Evolutionary conservation across 2,113 vertebrate genomes (phyloP).

Genomic region (Lycaon pictus): DNA sequence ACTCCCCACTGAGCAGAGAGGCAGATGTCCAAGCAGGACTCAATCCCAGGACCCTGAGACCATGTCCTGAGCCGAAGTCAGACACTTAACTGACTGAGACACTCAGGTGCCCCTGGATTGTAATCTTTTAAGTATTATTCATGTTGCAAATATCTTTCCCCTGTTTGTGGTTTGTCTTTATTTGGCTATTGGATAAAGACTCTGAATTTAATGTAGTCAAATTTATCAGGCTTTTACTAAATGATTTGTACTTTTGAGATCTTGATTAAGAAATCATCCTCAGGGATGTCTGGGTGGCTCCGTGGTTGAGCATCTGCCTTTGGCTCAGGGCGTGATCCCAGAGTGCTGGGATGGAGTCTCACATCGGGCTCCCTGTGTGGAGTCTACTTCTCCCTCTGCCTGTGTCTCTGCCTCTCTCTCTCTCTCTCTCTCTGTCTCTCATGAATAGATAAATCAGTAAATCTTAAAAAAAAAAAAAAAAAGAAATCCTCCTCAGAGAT

Average conservation of each 20-base stretch:
- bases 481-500: neutral
- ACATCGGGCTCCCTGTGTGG: no score
- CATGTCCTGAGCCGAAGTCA: neutral
- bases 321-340: no score
- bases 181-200: neutral
- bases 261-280: neutral
- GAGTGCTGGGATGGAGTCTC: no score
- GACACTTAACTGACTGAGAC: neutral
- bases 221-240: neutral
- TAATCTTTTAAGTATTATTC: neutral
- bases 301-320: no score
- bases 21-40: no score
- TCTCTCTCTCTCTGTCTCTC: no score
- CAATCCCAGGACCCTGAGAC: neutral
- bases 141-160: neutral
- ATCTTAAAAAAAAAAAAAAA: no score
- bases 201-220: neutral
- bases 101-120: neutral
- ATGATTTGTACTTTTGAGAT: neutral
- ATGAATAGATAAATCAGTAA: no score
- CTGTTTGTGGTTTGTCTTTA: slow-evolving; percentile 8
- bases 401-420: no score
- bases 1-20: no score
- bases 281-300: no score
- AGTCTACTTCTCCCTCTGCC: no score